Evolutionary conservation across 2,888 invertebrate species (phyloP), one percentile per base, ranked within the genome.

Genomic region (Esperia sulphurella): DNA sequence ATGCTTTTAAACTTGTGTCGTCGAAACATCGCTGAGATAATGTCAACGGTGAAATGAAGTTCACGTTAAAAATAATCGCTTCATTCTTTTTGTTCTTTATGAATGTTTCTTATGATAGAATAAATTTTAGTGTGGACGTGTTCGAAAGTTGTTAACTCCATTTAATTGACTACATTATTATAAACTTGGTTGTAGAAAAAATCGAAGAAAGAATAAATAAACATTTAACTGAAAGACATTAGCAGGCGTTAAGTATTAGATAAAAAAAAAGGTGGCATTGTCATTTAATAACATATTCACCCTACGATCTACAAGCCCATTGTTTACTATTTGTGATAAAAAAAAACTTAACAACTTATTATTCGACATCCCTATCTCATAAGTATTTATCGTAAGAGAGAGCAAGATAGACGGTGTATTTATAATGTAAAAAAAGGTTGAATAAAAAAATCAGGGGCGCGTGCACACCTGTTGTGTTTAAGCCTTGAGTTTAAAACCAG

Each of bases 391-490:
- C 53, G 49, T 43, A 57, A 43, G 58, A 46, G 53, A 43, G 54
- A 72, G 59, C 38, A 62, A 63, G 71, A 68, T 42, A 55, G 58
- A 38, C 54, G 57, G 46, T 33, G 41, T 12, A 12, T 40, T 31
- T 10, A 50, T 33, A 49, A 6, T 13, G 33, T 41, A 62, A 59
- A 60, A 60, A 53, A 54, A 51, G 54, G 37, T 45, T 42, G 39
- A 50, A n/a, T n/a, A n/a, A 57, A 60, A 63, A 64, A 64, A 60
- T 52, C 49, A 46, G 55, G 58, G 73, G 67, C 80, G 68, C 75
- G 79, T 72, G 76, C 70, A 69, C 83, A 83, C 82, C 83, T 83
- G 83, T 76, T 74, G 65, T 56, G 56, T 55, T 57, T 57, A 56
- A 55, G 53, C 58, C 61, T 48, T 48, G 55, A 31, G 38, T 44